Evolutionary conservation across 2,888 invertebrate genomes (phyloP).

Genomic region (Sabatieria punctata): DNA sequence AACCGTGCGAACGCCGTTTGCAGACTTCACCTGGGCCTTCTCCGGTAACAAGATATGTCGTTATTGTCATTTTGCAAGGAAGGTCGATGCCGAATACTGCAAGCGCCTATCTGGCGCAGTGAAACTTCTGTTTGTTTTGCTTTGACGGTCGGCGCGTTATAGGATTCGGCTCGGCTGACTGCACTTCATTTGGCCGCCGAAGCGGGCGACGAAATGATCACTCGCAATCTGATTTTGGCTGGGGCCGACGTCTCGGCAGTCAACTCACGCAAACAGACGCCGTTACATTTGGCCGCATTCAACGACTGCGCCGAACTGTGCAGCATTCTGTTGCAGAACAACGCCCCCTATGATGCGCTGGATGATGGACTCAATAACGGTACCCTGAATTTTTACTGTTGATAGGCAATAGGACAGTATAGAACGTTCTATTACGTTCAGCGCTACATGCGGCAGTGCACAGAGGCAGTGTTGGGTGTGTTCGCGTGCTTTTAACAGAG

Average conservation of each 20-base stretch:
- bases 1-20: too few relatives aligned
- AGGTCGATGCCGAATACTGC: too few relatives aligned
- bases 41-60: too few relatives aligned
- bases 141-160: too few relatives aligned
- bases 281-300: slow-evolving; percentile 66
- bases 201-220: slow-evolving; percentile 45
- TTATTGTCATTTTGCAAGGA: too few relatives aligned
- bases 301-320: slow-evolving; percentile 55
- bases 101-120: too few relatives aligned
- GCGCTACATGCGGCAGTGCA: slow-evolving; percentile 59
- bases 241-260: slow-evolving; percentile 54
- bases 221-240: slow-evolving; percentile 49
- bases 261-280: slow-evolving; percentile 57
- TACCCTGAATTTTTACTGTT: too few relatives aligned
- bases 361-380: slow-evolving; percentile 57
- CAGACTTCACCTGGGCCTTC: too few relatives aligned
- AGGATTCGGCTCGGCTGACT: slow-evolving; percentile 63
- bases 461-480: slow-evolving; percentile 55
- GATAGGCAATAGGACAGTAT: background rate
- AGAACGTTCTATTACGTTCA: slow-evolving; percentile 11
- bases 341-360: slow-evolving; percentile 57
- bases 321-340: slow-evolving; percentile 55
- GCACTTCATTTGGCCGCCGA: slow-evolving; percentile 75
- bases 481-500: slow-evolving; percentile 54
- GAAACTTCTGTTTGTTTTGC: too few relatives aligned